Conservation (phyloP, 2,888 invertebrate genomes). For the Harpalus rubripes region DNA sequence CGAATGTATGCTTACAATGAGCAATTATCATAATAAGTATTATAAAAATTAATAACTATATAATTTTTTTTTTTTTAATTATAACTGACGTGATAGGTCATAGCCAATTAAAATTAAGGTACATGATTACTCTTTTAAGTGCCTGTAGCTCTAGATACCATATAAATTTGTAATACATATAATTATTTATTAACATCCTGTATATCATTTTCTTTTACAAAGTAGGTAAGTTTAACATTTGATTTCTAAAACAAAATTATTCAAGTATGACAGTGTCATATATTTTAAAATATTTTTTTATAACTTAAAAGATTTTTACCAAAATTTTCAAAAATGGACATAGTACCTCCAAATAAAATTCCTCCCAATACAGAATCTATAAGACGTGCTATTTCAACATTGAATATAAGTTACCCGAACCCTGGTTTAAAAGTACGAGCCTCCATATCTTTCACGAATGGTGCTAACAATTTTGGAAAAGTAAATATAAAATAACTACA, state of each 20-base stretch:
- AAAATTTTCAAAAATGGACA: slow-evolving; percentile 49
- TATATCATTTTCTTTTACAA: neutral
- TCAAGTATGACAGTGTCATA: slow-evolving; percentile 9
- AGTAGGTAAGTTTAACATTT: slow-evolving; percentile 5
- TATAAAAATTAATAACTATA: too few relatives aligned
- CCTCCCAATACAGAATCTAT: slow-evolving; percentile 36
- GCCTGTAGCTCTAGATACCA: too few relatives aligned
- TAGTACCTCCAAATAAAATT: slow-evolving; percentile 41
- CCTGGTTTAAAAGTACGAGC: slow-evolving; percentile 39
- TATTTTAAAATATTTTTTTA: neutral
- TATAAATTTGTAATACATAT: too few relatives aligned
- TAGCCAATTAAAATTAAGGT: too few relatives aligned
- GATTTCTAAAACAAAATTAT: slow-evolving; percentile 5
- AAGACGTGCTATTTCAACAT: slow-evolving; percentile 47
- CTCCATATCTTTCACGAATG: slow-evolving; percentile 54
- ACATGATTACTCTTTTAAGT: too few relatives aligned
- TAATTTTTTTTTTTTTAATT: too few relatives aligned
- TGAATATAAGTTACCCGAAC: slow-evolving; percentile 37
- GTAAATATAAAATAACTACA: neutral
- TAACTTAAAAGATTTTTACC: neutral
- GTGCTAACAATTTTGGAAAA: slow-evolving; percentile 42
- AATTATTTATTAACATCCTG: too few relatives aligned
- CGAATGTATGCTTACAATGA: too few relatives aligned
- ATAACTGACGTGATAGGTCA: too few relatives aligned
- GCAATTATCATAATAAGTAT: too few relatives aligned